Percentiles rank a stretch among this genome's conserved stretches.
Evolutionary conservation across 2,113 vertebrate genomes (phyloP).

Genomic region (Eubucco bourcierii): DNA sequence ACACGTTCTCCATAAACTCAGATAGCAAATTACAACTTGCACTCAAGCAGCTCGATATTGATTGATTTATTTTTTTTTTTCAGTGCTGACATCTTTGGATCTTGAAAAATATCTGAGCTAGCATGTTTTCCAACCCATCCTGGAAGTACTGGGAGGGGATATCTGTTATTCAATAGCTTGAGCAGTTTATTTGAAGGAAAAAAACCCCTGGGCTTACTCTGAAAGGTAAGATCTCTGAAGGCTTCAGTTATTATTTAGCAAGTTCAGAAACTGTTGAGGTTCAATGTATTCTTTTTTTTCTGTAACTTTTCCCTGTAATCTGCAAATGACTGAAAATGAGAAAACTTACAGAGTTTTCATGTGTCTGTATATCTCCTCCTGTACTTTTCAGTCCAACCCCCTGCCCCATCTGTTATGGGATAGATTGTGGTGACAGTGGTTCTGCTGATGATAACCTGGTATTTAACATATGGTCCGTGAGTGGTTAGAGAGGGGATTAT

Average conservation of each 20-base stretch:
- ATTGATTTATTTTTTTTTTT: not conserved
- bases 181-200: not conserved
- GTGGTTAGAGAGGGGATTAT: not conserved
- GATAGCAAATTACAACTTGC: not conserved
- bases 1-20: not conserved
- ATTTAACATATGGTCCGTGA: not conserved
- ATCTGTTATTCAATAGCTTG: not conserved
- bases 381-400: not conserved
- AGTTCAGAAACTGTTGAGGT: not conserved
- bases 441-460: not conserved
- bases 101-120: not conserved
- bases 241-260: not conserved
- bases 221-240: not conserved
- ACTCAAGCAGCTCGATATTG: not conserved
- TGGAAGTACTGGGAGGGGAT: not conserved
- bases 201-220: not conserved
- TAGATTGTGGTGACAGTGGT: not conserved
- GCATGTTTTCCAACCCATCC: not conserved
- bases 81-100: not conserved
- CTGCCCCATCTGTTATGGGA: not conserved
- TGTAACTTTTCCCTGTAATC: not conserved
- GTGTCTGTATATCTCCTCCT: not conserved
- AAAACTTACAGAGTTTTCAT: not conserved
- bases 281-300: not conserved
- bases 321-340: not conserved